A percentile compares a stretch with the other conserved stretches of the same genome.
Evolutionary conservation across 2,888 invertebrate genomes (phyloP).

Genomic region (Tortrix viridana): DNA sequence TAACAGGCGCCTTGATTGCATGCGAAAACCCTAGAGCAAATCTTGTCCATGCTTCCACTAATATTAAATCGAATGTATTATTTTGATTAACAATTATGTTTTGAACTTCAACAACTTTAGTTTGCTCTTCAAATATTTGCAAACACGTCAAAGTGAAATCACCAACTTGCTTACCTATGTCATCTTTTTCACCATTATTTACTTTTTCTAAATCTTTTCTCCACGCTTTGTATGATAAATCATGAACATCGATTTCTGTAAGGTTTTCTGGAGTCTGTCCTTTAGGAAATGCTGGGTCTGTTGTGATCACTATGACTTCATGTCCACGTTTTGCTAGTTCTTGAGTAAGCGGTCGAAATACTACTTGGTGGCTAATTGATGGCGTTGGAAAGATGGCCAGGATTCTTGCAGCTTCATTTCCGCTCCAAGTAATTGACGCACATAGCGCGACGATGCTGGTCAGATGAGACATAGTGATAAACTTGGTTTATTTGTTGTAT

Average conservation of each 20-base stretch:
- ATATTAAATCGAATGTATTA: conserved; percentile 9
- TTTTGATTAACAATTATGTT: conserved; percentile 9
- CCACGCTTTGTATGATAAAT: conserved; percentile 49
- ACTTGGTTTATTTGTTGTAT: not conserved
- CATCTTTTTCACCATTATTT: not conserved
- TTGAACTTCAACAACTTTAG: not conserved
- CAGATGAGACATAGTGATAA: not conserved
- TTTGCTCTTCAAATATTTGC: conserved; percentile 1
- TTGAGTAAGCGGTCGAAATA: conserved; percentile 62
- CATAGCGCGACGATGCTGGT: not conserved
- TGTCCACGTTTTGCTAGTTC: conserved; percentile 73
- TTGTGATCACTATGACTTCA: conserved; percentile 66
- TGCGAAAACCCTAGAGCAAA: not conserved
- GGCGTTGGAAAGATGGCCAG: conserved; percentile 64
- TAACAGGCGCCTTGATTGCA: not conserved
- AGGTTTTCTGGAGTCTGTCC: conserved; percentile 57
- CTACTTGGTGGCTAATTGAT: conserved; percentile 75
- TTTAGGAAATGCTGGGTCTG: conserved; percentile 61
- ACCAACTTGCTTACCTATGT: not conserved
- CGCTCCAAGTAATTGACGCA: not conserved
- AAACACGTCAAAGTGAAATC: not conserved
- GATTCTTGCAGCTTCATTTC: conserved; percentile 54
- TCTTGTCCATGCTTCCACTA: not conserved
- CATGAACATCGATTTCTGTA: conserved; percentile 62
- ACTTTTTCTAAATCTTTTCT: not conserved